Percentiles rank a stretch among this genome's conserved stretches.
Conservation (phyloP, 37 sponge, comb jelly and placozoan genomes). For the Chondrilla cf. caribensis region DNA sequence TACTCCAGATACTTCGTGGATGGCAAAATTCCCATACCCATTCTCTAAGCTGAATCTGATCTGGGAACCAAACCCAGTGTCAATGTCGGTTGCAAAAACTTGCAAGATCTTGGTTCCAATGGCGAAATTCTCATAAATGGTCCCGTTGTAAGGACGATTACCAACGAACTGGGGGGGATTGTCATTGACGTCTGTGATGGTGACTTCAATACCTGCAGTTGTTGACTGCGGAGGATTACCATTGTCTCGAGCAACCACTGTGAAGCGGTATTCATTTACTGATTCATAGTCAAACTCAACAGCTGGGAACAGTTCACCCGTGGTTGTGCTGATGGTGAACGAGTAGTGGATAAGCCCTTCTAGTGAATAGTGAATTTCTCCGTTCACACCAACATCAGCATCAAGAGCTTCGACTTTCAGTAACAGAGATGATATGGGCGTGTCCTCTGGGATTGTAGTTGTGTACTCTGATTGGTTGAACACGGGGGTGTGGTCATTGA, state of each 20-base stretch:
- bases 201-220: constrained; percentile 31
- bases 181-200: constrained; percentile 62
- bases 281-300: constrained; percentile 12
- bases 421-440: too few relatives aligned
- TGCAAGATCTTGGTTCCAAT: constrained; percentile 42
- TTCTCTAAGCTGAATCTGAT: constrained; percentile 23
- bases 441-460: constrained; percentile 27
- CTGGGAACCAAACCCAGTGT: constrained; percentile 25
- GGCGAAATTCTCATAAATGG: constrained; percentile 57
- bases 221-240: constrained; percentile 36
- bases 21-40: constrained; percentile 46
- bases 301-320: constrained; percentile 36
- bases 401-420: constrained; percentile 51
- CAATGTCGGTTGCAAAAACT: constrained; percentile 53
- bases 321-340: constrained; percentile 33
- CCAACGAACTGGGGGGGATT: constrained; percentile 50
- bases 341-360: background rate
- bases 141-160: constrained; percentile 23
- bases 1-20: constrained; percentile 61
- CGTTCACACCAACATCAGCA: constrained; percentile 49
- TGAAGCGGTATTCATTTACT: constrained; percentile 25
- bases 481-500: constrained; percentile 62
- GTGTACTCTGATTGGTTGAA: constrained; percentile 23
- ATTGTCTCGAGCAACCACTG: constrained; percentile 36
- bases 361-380: constrained; percentile 25